phyloP scores from a whole-genome alignment of 2,113 vertebrate species.

The Halcyon senegalensis region DNA sequence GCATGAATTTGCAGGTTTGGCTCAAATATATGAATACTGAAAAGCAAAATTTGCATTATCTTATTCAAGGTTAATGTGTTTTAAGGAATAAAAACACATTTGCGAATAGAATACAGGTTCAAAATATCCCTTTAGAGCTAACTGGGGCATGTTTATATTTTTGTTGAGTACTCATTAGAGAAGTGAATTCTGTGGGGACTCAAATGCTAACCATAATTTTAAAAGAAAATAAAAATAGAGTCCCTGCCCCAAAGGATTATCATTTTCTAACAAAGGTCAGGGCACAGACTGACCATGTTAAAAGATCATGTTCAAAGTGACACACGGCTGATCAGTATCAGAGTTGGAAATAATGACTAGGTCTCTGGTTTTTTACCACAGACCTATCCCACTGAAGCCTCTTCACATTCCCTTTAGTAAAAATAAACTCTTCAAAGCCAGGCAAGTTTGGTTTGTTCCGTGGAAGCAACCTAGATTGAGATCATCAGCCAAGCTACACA shows the following conservation, averaged over 20 bases:
- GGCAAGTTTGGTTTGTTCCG: neutral
- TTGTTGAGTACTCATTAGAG: neutral
- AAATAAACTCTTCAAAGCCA: neutral
- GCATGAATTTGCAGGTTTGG: conserved; percentile 8
- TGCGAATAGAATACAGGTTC: neutral
- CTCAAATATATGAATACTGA: conserved; percentile 35
- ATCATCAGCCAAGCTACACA: neutral
- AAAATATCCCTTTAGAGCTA: neutral
- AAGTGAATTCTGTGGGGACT: neutral
- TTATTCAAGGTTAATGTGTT: conserved; percentile 24
- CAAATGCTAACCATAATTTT: accelerated
- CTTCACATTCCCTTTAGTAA: neutral
- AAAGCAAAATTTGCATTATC: conserved; percentile 28
- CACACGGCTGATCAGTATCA: neutral
- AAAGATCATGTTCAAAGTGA: neutral
- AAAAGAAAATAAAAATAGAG: neutral
- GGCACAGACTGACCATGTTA: neutral
- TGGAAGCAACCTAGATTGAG: neutral
- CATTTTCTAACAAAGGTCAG: neutral
- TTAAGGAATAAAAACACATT: neutral
- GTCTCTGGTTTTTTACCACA: neutral
- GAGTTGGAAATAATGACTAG: neutral
- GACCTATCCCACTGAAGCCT: neutral
- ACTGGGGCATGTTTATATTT: neutral
- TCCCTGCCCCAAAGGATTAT: neutral